Conservation (phyloP, 2,113 vertebrate species). For the Cephalopholis sonnerati region DNA sequence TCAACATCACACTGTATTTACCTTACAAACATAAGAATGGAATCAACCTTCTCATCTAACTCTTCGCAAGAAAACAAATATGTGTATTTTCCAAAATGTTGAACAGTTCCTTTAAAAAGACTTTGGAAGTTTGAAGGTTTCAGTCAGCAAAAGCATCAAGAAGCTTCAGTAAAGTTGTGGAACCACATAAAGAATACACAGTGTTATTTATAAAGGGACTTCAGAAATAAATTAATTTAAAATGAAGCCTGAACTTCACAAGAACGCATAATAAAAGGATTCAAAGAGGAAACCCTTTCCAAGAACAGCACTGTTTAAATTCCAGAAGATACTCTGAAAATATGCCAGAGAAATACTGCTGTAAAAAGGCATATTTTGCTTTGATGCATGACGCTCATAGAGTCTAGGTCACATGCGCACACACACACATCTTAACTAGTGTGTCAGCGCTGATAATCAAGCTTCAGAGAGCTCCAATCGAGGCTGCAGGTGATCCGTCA, state of each 20-base stretch:
- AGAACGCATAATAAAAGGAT: background rate
- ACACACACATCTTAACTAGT: slow-evolving; percentile 10
- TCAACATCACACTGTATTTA: too few relatives aligned
- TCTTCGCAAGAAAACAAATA: background rate
- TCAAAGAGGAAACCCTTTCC: background rate
- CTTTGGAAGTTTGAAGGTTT: background rate
- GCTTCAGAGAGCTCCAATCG: slow-evolving; percentile 15
- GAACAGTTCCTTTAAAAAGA: background rate
- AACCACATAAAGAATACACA: background rate
- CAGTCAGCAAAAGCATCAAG: background rate
- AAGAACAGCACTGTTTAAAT: background rate
- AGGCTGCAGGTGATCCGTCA: slow-evolving; percentile 28
- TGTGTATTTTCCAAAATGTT: background rate
- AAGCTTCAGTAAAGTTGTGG: background rate
- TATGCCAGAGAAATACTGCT: background rate
- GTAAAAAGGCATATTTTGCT: slow-evolving; percentile 13
- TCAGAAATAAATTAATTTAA: background rate
- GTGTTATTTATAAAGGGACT: background rate
- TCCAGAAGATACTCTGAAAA: background rate
- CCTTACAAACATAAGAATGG: background rate
- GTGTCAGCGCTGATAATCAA: background rate
- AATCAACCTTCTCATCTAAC: background rate
- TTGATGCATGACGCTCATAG: slow-evolving; percentile 26
- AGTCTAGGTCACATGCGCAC: background rate
- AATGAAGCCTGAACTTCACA: background rate